Conservation (phyloP, 2,113 vertebrate genomes). For the human (Homo sapiens) region GRCh38 chr1:234234001-234234500, state of each 20-base stretch:
- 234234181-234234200: background rate
- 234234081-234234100: background rate
- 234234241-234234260: background rate
- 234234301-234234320: background rate
- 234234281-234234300: background rate
- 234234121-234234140: background rate
- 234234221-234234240: background rate
- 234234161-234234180: background rate
- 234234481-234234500: background rate
- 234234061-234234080: background rate
- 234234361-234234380: rapidly evolving
- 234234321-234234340: background rate
- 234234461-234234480: rapidly evolving
- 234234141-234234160: background rate
- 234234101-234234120: background rate
- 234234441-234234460: background rate
- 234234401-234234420: background rate
- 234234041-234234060: background rate
- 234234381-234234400: rapidly evolving
- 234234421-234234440: rapidly evolving
- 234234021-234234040: background rate
- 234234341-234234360: background rate
- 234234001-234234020: background rate
- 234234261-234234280: background rate
- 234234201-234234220: background rate